These are phyloP conservation scores for Zelostemma sp. DNA, from an alignment of 1,140 invertebrate species.

Conservation along the genomic window DNA sequence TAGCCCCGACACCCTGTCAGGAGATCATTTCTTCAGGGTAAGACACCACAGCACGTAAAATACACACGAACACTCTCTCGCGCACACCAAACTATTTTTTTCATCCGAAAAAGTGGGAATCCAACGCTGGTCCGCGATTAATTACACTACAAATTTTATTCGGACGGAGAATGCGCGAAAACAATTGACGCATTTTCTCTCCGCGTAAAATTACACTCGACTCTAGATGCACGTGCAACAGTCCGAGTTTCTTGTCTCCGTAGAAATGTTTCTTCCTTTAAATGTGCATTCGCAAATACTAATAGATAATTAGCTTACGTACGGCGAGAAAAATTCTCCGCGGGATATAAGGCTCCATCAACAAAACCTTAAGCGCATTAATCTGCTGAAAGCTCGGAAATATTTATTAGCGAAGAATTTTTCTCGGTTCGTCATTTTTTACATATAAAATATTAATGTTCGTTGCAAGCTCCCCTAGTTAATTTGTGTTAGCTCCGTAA, in stretches of 20 bases:
- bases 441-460: not conserved
- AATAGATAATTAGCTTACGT: not conserved
- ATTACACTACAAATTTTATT: too few relatives aligned
- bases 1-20: slow-evolving; percentile 70
- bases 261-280: not conserved
- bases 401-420: not conserved
- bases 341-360: not conserved
- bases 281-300: not conserved
- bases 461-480: not conserved
- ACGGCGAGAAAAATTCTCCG: not conserved
- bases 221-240: not conserved
- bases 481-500: not conserved
- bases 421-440: not conserved
- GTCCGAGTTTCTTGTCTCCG: not conserved
- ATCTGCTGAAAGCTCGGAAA: not conserved
- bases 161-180: too few relatives aligned
- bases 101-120: not conserved
- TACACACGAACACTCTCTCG: slow-evolving; percentile 22
- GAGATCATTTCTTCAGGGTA: slow-evolving; percentile 72
- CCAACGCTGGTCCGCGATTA: too few relatives aligned
- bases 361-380: not conserved
- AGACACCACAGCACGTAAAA: slow-evolving; percentile 54
- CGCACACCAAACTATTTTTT: not conserved
- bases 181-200: not conserved
- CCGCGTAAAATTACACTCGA: not conserved